Conservation (phyloP, 1,140 invertebrate species). For the Saccostrea cuccullata region DNA sequence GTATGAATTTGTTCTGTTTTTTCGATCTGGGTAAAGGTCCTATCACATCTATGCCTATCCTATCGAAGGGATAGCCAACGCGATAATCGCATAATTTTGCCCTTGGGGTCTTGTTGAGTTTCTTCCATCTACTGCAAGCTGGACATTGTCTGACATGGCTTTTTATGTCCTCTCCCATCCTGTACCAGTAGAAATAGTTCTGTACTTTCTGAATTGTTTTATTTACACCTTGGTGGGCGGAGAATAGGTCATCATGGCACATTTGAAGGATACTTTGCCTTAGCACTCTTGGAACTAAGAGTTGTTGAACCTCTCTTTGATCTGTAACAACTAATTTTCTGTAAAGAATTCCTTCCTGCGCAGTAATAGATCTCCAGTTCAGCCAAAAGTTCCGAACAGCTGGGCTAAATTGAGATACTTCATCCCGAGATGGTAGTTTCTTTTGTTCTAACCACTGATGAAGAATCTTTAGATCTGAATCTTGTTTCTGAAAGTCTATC, state of each 20-base stretch:
- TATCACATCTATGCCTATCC: too few relatives aligned
- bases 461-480: too few relatives aligned
- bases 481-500: too few relatives aligned
- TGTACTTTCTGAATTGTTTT: constrained; percentile 23
- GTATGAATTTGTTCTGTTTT: too few relatives aligned
- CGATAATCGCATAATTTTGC: too few relatives aligned
- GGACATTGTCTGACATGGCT: not conserved
- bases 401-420: not conserved
- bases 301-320: not conserved
- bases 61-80: too few relatives aligned
- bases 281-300: constrained; percentile 29
- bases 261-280: constrained; percentile 4
- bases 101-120: too few relatives aligned
- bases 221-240: constrained; percentile 27
- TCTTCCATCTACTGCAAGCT: too few relatives aligned
- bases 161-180: constrained; percentile 37
- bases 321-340: not conserved
- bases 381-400: constrained; percentile 2
- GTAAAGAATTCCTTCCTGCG: not conserved
- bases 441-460: constrained; percentile 1
- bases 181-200: constrained; percentile 46
- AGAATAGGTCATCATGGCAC: not conserved
- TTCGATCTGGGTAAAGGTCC: too few relatives aligned
- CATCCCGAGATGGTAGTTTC: not conserved
- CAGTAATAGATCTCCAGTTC: not conserved